phyloP scores from a whole-genome alignment of 2,797 vertebrate genomes.

The Morelia viridis region DNA sequence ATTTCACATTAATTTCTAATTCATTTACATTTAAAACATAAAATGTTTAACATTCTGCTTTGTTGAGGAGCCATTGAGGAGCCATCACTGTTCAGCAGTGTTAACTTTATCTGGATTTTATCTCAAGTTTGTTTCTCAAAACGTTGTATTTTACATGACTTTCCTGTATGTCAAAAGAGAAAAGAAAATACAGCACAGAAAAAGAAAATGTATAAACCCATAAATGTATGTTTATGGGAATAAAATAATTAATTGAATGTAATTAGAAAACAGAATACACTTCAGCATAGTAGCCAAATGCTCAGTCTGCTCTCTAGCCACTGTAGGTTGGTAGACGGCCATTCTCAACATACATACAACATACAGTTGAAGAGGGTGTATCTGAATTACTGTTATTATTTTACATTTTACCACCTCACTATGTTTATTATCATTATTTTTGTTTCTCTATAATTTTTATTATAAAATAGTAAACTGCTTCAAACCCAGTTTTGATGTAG shows the following conservation, averaged over 20 bases:
- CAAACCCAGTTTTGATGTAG: background rate
- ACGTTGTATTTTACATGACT: background rate
- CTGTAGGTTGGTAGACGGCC: background rate
- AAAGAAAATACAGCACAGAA: background rate
- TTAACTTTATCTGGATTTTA: background rate
- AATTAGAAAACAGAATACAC: background rate
- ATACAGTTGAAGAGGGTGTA: background rate
- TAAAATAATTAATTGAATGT: background rate
- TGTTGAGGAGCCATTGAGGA: background rate
- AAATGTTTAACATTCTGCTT: background rate
- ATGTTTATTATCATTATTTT: background rate
- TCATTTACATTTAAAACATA: background rate
- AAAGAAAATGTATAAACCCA: background rate
- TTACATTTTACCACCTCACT: background rate
- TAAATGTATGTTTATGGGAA: background rate
- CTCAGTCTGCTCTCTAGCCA: background rate
- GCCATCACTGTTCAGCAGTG: background rate
- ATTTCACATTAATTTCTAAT: background rate
- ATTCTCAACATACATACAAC: background rate
- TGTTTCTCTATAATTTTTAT: background rate
- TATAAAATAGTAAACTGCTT: background rate
- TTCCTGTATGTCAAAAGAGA: background rate
- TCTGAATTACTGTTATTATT: background rate
- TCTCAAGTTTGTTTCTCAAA: background rate
- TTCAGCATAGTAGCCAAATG: background rate